Evolutionary conservation across 2,797 vertebrate genomes (phyloP), one percentile per base, ranked within the genome.

Genomic region (Sylvia borin): DNA sequence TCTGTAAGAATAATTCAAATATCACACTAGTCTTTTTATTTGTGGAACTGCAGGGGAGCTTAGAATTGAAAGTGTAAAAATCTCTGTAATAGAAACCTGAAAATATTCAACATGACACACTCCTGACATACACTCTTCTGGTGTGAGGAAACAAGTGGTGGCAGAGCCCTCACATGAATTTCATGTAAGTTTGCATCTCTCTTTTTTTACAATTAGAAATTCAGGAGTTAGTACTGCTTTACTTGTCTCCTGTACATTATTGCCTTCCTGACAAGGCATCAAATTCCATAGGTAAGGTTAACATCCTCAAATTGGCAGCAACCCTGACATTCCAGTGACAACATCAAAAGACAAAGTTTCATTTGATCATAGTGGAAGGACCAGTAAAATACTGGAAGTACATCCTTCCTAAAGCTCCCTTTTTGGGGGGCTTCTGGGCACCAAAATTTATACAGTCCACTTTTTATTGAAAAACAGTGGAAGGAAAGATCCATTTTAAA

Each of bases 11-110:
- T 98, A 99, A 48, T 40, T 87, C 97, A 98, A 88, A 96, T 96
- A 38, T 98, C 98, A 98, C 91, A 97, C 48, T 98, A 98, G 67
- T 14, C 95, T 99, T 64, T 98, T 98, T 70, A 98, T 98, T 96
- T 98, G 98, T 17, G 98, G 98, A 91, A 98, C 98, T 4, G 98
- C 98, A 85, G 98, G 97, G 0, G 96, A 97, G 55, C n/a, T 97
- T 10, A 98, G 98, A 88, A 95, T 96, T 16, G 99, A 98, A 97
- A 99, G 98, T 1, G 98, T 98, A 85, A 98, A 98, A 86, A 98
- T 99, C 50, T 98, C 47, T 38, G 98, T 97, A 76, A 98, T 96
- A 85, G 98, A 99, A 51, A 98, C 45, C 2, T 98, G 97, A 31
- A 99, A 66, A 80, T 98, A 99, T 92, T 99, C 98, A 57, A 98